Evolutionary conservation across 2,797 vertebrate species (phyloP), one percentile per base, ranked within the genome.

Genomic region (Alca torda): DNA sequence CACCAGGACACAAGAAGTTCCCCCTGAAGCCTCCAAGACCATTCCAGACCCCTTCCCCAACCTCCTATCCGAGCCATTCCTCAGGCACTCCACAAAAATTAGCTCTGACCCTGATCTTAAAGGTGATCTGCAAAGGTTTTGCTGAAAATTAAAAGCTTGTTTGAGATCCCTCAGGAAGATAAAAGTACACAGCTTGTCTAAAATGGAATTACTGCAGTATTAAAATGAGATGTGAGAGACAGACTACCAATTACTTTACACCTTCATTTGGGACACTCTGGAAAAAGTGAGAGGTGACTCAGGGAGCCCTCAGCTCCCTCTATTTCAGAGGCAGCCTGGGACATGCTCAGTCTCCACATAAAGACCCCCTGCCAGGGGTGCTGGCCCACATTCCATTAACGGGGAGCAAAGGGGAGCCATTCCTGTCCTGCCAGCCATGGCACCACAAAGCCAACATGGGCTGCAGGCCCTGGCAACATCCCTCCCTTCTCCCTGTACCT

Each of bases 91-190:
- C 46, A 39, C 43, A 93, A 76, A 91, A 94, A 78, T 43, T 35
- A 94, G 16, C 39, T 76, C 56, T 0, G 0, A 68, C 73, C 48
- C 70, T 67, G 74, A 95, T 87, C 88, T 85, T 80, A 74, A 60
- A 84, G 63, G 63, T 57, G 46, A 93, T 63, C 69, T 84, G 39
- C 54, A 81, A 92, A 91, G 63, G 35, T 91, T 95, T 95, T 48
- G 37, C 79, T 68, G 90, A 87, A 95, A 96, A 96, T 96, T 95
- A 96, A 96, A 95, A 95, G 85, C 87, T 88, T 86, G 45, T 85
- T 93, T 93, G 69, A 95, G 89, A 95, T 95, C 92, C 79, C 82
- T n/a, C 9, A 78, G 67, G 88, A 90, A 86, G 69, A 53, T 39
- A 67, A 78, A 91, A 92, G 87, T 68, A 91, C 68, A 91, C 61